phyloP scores from a whole-genome alignment of 2,888 invertebrate genomes.

The Rhamphomyia laevipes region DNA sequence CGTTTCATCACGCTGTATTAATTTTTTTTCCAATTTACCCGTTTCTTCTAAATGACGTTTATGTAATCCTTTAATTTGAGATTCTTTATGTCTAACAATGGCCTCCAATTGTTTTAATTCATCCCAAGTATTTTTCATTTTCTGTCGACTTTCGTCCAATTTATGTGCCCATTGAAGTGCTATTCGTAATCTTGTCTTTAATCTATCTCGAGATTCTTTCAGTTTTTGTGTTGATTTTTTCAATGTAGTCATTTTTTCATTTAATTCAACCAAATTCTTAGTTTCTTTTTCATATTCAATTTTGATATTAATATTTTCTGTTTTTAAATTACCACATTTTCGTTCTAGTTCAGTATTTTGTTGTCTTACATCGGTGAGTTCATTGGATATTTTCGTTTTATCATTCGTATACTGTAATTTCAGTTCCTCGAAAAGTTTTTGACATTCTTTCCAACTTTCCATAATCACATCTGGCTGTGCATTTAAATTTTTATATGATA shows the following conservation, averaged over 20 bases:
- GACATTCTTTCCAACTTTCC: slow-evolving; percentile 60
- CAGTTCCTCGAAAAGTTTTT: slow-evolving; percentile 60
- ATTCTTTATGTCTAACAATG: slow-evolving; percentile 34
- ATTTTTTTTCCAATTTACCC: slow-evolving; percentile 27
- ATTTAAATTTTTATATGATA: slow-evolving; percentile 23
- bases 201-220: slow-evolving; percentile 30
- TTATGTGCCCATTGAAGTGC: slow-evolving; percentile 34
- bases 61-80: slow-evolving; percentile 32
- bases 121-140: slow-evolving; percentile 30
- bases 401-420: slow-evolving; percentile 61
- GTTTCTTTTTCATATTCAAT: slow-evolving; percentile 19
- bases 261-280: slow-evolving; percentile 17
- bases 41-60: slow-evolving; percentile 30
- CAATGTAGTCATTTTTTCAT: slow-evolving; percentile 19
- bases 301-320: slow-evolving; percentile 19
- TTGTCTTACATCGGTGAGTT: slow-evolving; percentile 17
- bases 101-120: slow-evolving; percentile 31
- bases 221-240: slow-evolving; percentile 26
- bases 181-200: slow-evolving; percentile 31
- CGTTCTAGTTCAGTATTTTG: slow-evolving; percentile 11
- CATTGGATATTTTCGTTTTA: slow-evolving; percentile 43
- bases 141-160: slow-evolving; percentile 29
- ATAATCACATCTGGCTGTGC: slow-evolving; percentile 37
- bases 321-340: slow-evolving; percentile 13
- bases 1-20: slow-evolving; percentile 35